Evolutionary conservation across 2,888 invertebrate genomes (phyloP).

Genomic region (Nephrotoma flavescens): DNA sequence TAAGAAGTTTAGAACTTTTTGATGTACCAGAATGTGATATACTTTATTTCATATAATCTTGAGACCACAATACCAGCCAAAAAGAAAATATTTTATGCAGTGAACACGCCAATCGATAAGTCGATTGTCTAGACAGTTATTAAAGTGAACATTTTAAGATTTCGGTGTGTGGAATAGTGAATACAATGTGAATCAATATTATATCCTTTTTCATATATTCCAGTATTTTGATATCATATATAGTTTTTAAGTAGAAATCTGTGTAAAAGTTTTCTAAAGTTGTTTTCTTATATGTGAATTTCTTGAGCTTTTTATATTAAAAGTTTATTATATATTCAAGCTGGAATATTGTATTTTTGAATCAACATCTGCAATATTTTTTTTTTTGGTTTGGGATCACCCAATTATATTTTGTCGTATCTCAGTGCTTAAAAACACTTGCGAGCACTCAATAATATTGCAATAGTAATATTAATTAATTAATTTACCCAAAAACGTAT

Average conservation of each 20-base stretch:
- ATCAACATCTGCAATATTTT: background rate
- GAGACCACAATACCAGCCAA: background rate
- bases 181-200: background rate
- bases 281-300: background rate
- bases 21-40: too few species aligned
- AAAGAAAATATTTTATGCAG: background rate
- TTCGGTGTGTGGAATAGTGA: background rate
- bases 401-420: background rate
- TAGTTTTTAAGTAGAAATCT: background rate
- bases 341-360: background rate
- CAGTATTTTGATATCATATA: background rate
- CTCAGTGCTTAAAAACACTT: background rate
- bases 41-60: too few species aligned
- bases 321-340: background rate
- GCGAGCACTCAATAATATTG: background rate
- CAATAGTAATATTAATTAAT: too few species aligned
- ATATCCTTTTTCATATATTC: background rate
- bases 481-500: background rate
- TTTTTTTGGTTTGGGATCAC: background rate
- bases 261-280: background rate
- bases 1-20: too few species aligned
- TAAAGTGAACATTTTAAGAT: background rate
- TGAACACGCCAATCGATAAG: background rate
- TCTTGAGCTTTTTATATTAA: background rate
- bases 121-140: background rate